A percentile compares a stretch with the other conserved stretches of the same genome.
These are phyloP conservation scores for Dorcus parallelipipedus DNA, from an alignment of 2,888 invertebrate species.

Conservation along the genomic window DNA sequence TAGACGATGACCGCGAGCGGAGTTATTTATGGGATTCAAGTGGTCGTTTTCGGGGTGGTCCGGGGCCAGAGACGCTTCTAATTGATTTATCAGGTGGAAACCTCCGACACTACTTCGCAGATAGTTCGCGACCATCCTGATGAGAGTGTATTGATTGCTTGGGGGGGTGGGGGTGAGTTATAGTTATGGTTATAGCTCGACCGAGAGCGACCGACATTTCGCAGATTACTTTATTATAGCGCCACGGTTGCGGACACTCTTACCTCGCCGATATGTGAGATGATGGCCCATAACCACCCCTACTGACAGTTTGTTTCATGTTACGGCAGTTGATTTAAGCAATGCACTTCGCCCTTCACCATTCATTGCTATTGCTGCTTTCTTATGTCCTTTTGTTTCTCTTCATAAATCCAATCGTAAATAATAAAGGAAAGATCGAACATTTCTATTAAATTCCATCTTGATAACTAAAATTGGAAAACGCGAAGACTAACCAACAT, in stretches of 20 bases:
- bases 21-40: conserved; percentile 36
- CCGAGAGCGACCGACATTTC: conserved; percentile 44
- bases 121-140: conserved; percentile 35
- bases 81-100: conserved; percentile 50
- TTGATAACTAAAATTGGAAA: conserved; percentile 1
- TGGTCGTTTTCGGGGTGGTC: conserved; percentile 27
- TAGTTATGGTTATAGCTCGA: conserved; percentile 49
- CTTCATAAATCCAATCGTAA: conserved; percentile 23
- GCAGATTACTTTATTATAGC: conserved; percentile 50
- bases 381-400: conserved; percentile 26
- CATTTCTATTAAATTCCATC: conserved; percentile 6
- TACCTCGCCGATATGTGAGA: conserved; percentile 47
- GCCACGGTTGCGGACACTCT: conserved; percentile 41
- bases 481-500: no score
- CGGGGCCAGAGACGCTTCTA: conserved; percentile 26
- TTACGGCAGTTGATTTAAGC: conserved; percentile 47
- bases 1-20: conserved; percentile 31
- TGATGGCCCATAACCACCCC: conserved; percentile 48
- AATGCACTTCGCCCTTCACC: conserved; percentile 39
- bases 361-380: conserved; percentile 39
- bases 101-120: conserved; percentile 36
- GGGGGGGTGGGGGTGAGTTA: conserved; percentile 44
- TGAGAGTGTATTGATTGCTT: conserved; percentile 31
- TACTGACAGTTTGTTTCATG: conserved; percentile 46
- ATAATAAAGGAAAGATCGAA: conserved; percentile 20